A percentile compares a stretch with the other conserved stretches of the same genome.
Evolutionary conservation across 1,140 invertebrate genomes (phyloP).

Genomic region (Battus philenor): DNA sequence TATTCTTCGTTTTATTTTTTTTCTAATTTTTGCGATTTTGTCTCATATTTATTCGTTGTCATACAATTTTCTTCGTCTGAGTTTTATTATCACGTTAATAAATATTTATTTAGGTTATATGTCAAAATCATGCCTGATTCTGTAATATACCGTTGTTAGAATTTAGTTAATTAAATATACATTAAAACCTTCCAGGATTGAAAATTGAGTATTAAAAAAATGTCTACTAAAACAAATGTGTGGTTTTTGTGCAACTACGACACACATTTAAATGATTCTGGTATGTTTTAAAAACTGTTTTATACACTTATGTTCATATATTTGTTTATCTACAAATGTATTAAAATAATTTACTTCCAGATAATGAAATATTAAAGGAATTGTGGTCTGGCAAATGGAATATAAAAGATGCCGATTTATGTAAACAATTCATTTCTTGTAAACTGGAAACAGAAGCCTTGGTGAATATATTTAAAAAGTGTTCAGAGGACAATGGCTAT

Average conservation of each 20-base stretch:
- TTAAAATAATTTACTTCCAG: slow-evolving; percentile 23
- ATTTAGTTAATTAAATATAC: not conserved
- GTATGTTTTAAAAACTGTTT: slow-evolving; percentile 26
- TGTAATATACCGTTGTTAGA: not conserved
- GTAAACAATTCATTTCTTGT: slow-evolving; percentile 34
- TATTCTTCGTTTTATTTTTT: too few species aligned
- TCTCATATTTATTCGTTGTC: too few species aligned
- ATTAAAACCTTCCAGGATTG: not conserved
- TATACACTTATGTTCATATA: not conserved
- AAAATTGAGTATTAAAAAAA: slow-evolving; percentile 2
- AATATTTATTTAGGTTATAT: slow-evolving; percentile 1
- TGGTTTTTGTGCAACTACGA: slow-evolving; percentile 61
- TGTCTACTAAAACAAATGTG: slow-evolving; percentile 20
- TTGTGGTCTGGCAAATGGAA: slow-evolving; percentile 52
- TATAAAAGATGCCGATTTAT: slow-evolving; percentile 36
- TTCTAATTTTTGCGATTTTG: too few species aligned
- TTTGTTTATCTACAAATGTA: not conserved
- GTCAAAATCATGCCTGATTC: slow-evolving; percentile 2
- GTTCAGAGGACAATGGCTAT: slow-evolving; percentile 25
- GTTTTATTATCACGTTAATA: too few species aligned
- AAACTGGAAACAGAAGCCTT: slow-evolving; percentile 31
- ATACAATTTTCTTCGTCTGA: too few species aligned
- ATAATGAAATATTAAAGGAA: slow-evolving; percentile 30
- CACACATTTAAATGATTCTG: slow-evolving; percentile 32
- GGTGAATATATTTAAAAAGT: slow-evolving; percentile 30